These are phyloP conservation scores for Chondrilla cf. caribensis DNA, from an alignment of 37 sponge, comb jelly and placozoan genomes.

Conservation along the genomic window DNA sequence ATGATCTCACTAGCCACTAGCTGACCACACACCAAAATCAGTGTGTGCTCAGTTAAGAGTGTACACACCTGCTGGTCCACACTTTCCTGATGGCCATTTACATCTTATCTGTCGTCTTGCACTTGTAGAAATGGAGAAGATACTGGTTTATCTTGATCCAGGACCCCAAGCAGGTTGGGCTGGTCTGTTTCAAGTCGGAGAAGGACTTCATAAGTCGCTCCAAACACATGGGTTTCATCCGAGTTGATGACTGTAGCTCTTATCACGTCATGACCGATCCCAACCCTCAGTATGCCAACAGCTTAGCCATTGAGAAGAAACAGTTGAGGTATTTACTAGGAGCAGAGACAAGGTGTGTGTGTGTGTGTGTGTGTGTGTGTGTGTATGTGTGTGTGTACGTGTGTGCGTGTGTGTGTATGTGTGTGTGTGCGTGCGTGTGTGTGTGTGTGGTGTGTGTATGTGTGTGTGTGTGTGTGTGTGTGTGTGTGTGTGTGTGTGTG, in stretches of 20 bases:
- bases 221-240: conserved; percentile 63
- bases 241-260: conserved; percentile 47
- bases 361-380: conserved; percentile 35
- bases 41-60: no score
- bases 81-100: no score
- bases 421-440: not conserved
- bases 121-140: conserved; percentile 34
- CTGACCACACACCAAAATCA: no score
- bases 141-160: conserved; percentile 79
- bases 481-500: not conserved
- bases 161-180: conserved; percentile 46
- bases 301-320: not conserved
- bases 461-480: no score
- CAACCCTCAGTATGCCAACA: not conserved
- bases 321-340: conserved; percentile 22
- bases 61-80: no score
- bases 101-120: no score
- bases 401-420: not conserved
- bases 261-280: conserved; percentile 51
- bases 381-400: not conserved
- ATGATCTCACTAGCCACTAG: no score
- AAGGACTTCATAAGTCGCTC: conserved; percentile 49
- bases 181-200: conserved; percentile 62
- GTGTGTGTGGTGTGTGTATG: no score
- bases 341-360: conserved; percentile 59